These are phyloP conservation scores for Sebastes matsubarae DNA, from an alignment of 2,797 vertebrate species.

Conservation along the genomic window DNA sequence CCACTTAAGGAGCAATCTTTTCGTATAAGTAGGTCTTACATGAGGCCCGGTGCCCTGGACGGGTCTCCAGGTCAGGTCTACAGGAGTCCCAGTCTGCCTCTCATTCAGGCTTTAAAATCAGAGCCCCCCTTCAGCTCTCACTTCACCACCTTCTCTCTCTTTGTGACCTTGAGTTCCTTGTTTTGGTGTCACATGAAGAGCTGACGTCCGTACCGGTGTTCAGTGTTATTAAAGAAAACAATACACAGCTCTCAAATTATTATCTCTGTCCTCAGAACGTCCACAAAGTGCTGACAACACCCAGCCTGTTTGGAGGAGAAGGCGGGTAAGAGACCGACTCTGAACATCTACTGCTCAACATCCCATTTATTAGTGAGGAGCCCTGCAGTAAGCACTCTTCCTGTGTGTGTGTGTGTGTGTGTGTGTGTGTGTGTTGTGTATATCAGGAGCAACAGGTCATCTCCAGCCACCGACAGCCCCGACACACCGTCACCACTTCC, in stretches of 20 bases:
- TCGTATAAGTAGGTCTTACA: not conserved
- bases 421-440: not conserved
- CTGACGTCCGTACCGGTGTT: not conserved
- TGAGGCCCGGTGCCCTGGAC: fast-evolving
- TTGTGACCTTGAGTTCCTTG: not conserved
- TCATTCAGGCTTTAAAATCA: not conserved
- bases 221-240: not conserved
- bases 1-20: not conserved
- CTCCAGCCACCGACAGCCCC: conserved; percentile 61
- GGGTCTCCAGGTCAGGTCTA: not conserved
- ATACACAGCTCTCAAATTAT: not conserved
- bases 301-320: conserved; percentile 75
- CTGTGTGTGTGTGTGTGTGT: not conserved
- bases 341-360: not conserved
- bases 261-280: conserved; percentile 82
- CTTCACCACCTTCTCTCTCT: not conserved
- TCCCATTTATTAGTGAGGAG: not conserved
- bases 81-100: not conserved
- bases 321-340: conserved; percentile 78
- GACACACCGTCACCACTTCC: conserved; percentile 72
- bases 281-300: conserved; percentile 86
- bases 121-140: too few species aligned
- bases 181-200: not conserved
- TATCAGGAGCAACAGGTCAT: conserved; percentile 59
- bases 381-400: not conserved